A percentile compares a stretch with the other conserved stretches of the same genome.
phyloP scores from a whole-genome alignment of 2,888 invertebrate genomes.

The Philereme vetulata region DNA sequence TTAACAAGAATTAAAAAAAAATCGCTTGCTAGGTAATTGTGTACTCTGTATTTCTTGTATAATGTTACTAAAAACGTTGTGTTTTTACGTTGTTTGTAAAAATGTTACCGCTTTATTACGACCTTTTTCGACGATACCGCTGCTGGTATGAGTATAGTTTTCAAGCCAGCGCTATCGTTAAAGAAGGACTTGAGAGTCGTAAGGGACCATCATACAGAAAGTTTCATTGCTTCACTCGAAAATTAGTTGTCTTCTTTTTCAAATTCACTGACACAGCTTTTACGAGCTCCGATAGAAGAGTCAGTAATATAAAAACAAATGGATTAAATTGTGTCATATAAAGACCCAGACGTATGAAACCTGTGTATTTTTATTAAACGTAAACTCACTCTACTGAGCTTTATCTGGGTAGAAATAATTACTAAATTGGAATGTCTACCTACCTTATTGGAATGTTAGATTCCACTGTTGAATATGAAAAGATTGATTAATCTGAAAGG shows the following conservation, averaged over 20 bases:
- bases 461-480: neutral
- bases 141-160: too few relatives aligned
- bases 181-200: neutral
- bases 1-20: too few relatives aligned
- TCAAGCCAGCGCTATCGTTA: neutral
- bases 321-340: constrained; percentile 31
- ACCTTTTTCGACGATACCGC: too few relatives aligned
- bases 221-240: constrained; percentile 11
- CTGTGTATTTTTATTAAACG: constrained; percentile 27
- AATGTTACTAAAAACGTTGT: too few relatives aligned
- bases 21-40: too few relatives aligned
- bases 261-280: constrained; percentile 27
- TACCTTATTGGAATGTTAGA: constrained; percentile 3
- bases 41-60: too few relatives aligned
- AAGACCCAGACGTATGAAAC: constrained; percentile 27
- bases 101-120: too few relatives aligned
- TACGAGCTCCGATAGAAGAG: constrained; percentile 23
- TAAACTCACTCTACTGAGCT: constrained; percentile 6
- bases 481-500: constrained; percentile 12
- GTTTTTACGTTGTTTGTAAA: too few relatives aligned
- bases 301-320: constrained; percentile 27
- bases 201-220: neutral
- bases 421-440: constrained; percentile 7
- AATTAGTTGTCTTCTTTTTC: constrained; percentile 13
- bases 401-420: constrained; percentile 5